phyloP scores from a whole-genome alignment of 2,888 invertebrate genomes.

The Ashinkailepas kermadecensis region DNA sequence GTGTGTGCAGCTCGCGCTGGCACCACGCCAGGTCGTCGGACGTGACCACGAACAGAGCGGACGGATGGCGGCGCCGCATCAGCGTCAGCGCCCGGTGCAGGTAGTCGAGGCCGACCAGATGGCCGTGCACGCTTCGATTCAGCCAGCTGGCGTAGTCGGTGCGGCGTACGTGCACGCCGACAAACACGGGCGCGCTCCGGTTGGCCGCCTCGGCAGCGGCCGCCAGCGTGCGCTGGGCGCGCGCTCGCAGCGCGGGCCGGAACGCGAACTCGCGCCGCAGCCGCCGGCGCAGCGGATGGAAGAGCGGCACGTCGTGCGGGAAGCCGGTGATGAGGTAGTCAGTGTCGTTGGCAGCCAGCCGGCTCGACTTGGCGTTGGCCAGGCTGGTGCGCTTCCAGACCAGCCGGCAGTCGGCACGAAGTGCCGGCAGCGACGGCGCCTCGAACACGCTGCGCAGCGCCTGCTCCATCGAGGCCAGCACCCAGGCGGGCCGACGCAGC shows the following conservation, averaged over 20 bases:
- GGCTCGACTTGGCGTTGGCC: slow-evolving; percentile 17
- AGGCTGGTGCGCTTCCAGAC: neutral
- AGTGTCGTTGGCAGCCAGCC: neutral
- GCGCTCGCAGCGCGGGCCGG: slow-evolving; percentile 1
- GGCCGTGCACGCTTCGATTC: slow-evolving; percentile 12
- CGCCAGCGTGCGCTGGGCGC: slow-evolving; percentile 6
- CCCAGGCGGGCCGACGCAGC: neutral
- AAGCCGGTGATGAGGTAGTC: slow-evolving; percentile 22
- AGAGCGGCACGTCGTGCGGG: slow-evolving; percentile 29
- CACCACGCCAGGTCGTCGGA: slow-evolving; percentile 32
- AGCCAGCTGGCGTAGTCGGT: slow-evolving; percentile 29
- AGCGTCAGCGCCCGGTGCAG: slow-evolving; percentile 28
- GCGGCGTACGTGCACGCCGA: slow-evolving; percentile 34
- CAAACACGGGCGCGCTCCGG: slow-evolving; percentile 20
- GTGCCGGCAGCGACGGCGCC: slow-evolving; percentile 1
- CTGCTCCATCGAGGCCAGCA: neutral
- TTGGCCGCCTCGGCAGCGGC: neutral
- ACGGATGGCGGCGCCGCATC: slow-evolving; percentile 27
- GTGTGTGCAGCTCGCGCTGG: slow-evolving; percentile 17
- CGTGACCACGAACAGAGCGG: slow-evolving; percentile 31
- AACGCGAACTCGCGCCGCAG: slow-evolving; percentile 28
- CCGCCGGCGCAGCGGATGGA: slow-evolving; percentile 25
- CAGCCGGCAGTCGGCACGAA: neutral
- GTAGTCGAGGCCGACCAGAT: slow-evolving; percentile 25
- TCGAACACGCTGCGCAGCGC: slow-evolving; percentile 7